Evolutionary conservation across 1,140 invertebrate species (phyloP).

Genomic region (Drosophila auraria): DNA sequence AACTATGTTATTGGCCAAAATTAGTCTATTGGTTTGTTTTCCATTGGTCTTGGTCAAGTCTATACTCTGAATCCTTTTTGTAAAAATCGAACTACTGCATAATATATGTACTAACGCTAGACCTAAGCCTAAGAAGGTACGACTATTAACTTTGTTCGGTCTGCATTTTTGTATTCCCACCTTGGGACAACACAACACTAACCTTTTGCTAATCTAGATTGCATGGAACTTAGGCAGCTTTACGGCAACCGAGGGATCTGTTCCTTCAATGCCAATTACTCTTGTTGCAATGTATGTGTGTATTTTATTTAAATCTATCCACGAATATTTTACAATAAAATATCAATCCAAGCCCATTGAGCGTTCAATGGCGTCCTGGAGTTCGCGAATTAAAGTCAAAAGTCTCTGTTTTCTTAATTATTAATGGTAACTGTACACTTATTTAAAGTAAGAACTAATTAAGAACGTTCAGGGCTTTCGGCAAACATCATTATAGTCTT

Average conservation of each 20-base stretch:
- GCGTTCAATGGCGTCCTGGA: not conserved
- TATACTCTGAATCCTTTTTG: constrained; percentile 40
- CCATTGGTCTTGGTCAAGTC: constrained; percentile 59
- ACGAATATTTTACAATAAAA: constrained; percentile 69
- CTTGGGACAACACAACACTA: constrained; percentile 36
- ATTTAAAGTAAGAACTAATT: not conserved
- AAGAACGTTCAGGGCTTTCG: too few relatives aligned
- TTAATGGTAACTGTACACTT: not conserved
- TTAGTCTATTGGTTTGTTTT: constrained; percentile 58
- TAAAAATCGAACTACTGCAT: constrained; percentile 32
- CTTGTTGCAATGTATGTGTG: constrained; percentile 70
- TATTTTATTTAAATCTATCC: constrained; percentile 74
- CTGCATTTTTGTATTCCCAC: constrained; percentile 59
- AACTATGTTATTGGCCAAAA: constrained; percentile 71
- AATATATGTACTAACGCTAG: constrained; percentile 41
- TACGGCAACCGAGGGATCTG: constrained; percentile 42
- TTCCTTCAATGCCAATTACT: constrained; percentile 55
- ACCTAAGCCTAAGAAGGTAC: constrained; percentile 36
- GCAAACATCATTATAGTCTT: too few relatives aligned
- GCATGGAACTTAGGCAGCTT: constrained; percentile 51
- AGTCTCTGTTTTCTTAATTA: not conserved
- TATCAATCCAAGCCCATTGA: constrained; percentile 24
- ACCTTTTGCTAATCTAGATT: constrained; percentile 54
- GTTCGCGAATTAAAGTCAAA: constrained; percentile 32
- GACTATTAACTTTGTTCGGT: constrained; percentile 43